A percentile compares a stretch with the other conserved stretches of the same genome.
Conservation (phyloP, 2,113 vertebrate species). For the Tupaia tana region DNA sequence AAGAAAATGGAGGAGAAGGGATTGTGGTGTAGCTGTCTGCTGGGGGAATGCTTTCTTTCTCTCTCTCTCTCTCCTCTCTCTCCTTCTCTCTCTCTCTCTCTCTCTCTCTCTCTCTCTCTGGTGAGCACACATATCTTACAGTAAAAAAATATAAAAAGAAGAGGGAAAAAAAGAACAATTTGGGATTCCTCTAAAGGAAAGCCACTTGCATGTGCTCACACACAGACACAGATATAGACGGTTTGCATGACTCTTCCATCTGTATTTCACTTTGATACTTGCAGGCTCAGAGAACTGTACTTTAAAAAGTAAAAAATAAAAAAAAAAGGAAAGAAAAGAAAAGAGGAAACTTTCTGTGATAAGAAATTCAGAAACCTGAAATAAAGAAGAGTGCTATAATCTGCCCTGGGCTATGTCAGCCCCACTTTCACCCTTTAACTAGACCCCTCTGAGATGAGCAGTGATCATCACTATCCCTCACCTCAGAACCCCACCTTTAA, state of each 20-base stretch:
- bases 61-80: no score
- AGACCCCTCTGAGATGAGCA: not conserved
- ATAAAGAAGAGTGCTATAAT: not conserved
- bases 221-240: not conserved
- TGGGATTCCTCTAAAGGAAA: slow-evolving; percentile 55
- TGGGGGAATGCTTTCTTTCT: no score
- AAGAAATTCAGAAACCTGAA: slow-evolving; percentile 42
- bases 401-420: not conserved
- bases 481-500: slow-evolving; percentile 51
- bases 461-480: not conserved
- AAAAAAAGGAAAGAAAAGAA: not conserved
- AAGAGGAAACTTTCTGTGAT: not conserved
- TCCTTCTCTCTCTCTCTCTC: no score
- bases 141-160: no score
- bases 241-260: not conserved
- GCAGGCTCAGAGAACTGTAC: not conserved
- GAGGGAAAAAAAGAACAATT: slow-evolving; percentile 19
- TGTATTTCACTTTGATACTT: slow-evolving; percentile 9
- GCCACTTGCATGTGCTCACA: not conserved
- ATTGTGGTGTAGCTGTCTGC: no score
- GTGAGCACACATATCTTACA: no score
- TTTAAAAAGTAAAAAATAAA: not conserved
- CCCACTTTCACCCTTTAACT: not conserved
- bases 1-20: no score
- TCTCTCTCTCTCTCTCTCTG: no score